A percentile compares a stretch with the other conserved stretches of the same genome.
phyloP scores from a whole-genome alignment of 2,888 invertebrate species.

The Eudemis profundana region DNA sequence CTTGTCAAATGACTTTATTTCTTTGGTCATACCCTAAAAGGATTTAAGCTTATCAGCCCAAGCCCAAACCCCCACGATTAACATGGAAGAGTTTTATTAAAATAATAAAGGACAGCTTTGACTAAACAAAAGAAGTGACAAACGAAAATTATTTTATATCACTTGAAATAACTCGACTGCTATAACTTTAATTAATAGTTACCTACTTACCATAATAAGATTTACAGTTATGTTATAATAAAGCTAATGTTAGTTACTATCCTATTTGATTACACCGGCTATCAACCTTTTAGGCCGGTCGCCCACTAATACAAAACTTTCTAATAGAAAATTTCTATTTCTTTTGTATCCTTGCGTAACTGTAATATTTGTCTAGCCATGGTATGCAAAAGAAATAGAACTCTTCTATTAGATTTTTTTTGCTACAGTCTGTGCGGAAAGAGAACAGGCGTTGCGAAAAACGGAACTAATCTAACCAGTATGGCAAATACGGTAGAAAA shows the following conservation, averaged over 20 bases:
- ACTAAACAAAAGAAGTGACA: conserved; percentile 19
- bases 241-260: conserved; percentile 13
- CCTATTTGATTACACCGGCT: no score
- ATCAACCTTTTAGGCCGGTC: background rate
- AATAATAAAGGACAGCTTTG: conserved; percentile 16
- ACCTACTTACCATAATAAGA: conserved; percentile 16
- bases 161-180: conserved; percentile 26
- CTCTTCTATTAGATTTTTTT: no score
- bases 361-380: no score
- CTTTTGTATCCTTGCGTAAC: no score
- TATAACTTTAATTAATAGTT: conserved; percentile 14
- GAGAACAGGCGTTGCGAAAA: no score
- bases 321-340: no score
- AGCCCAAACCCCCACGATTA: conserved; percentile 36
- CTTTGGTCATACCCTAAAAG: conserved; percentile 70
- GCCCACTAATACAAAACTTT: no score
- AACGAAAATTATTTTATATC: conserved; percentile 31
- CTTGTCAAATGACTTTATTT: conserved; percentile 70
- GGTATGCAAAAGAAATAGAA: no score
- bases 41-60: conserved; percentile 46
- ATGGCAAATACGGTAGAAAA: no score
- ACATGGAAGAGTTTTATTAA: conserved; percentile 28
- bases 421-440: no score
- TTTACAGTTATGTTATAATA: conserved; percentile 14
- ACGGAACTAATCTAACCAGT: no score